phyloP scores from a whole-genome alignment of 2,888 invertebrate species.

The Aphodius granarius region DNA sequence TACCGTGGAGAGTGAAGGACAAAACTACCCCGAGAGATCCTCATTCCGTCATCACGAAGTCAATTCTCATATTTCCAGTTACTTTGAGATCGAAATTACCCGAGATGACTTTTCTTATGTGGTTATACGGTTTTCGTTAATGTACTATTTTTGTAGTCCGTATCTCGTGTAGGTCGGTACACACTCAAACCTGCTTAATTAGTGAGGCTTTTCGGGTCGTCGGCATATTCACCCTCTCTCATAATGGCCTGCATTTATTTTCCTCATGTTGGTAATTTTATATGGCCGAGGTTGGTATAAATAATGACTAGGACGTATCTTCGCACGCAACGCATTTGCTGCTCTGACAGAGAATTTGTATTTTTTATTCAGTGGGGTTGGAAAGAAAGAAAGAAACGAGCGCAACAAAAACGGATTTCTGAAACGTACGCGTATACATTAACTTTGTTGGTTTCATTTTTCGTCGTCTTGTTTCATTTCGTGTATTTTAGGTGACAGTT shows the following conservation, averaged over 20 bases:
- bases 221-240: background rate
- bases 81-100: too few species aligned
- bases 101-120: background rate
- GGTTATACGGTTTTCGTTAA: slow-evolving; percentile 2
- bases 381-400: background rate
- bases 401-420: background rate
- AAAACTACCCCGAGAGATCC: background rate
- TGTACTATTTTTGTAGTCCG: background rate
- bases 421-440: background rate
- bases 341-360: background rate
- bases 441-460: background rate
- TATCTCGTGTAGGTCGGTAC: background rate
- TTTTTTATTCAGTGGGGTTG: background rate
- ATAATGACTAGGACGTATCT: background rate
- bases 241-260: background rate
- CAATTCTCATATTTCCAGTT: background rate
- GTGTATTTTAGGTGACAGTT: background rate
- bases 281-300: background rate
- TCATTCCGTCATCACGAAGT: background rate
- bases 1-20: background rate
- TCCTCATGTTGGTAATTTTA: background rate
- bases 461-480: background rate
- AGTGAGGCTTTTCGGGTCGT: background rate
- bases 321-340: background rate
- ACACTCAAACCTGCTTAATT: background rate